A percentile compares a stretch with the other conserved stretches of the same genome.
Evolutionary conservation across 2,113 vertebrate genomes (phyloP).

Genomic region (Callaeas wilsoni): DNA sequence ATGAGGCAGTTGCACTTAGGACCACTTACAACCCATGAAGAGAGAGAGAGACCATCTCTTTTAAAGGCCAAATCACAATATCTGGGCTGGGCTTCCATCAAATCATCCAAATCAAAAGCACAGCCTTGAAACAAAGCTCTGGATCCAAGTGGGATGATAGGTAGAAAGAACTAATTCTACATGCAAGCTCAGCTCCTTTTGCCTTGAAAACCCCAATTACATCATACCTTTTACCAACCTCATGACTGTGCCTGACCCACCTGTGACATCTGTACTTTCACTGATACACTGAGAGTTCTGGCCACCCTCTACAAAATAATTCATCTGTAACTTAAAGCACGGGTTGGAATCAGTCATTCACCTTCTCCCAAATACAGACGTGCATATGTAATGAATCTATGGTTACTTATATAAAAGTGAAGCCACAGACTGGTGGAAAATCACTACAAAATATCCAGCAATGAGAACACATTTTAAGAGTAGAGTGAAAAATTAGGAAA

Average conservation of each 20-base stretch:
- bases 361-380: background rate
- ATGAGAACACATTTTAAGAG: background rate
- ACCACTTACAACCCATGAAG: background rate
- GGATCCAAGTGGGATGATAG: background rate
- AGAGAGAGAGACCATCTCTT: background rate
- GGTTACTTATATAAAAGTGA: background rate
- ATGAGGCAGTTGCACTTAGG: background rate
- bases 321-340: background rate
- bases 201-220: background rate
- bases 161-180: background rate
- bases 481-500: background rate
- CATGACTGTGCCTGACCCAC: background rate
- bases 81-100: background rate
- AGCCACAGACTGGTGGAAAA: background rate
- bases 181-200: background rate
- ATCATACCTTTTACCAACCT: background rate
- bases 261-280: background rate
- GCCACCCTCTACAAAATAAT: background rate
- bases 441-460: background rate
- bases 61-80: background rate
- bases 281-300: background rate
- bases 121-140: background rate
- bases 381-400: background rate
- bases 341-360: background rate
- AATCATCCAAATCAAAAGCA: background rate